Evolutionary conservation across 1,140 invertebrate genomes (phyloP), one percentile per base, ranked within the genome.

Genomic region (Procambarus virginalis): DNA sequence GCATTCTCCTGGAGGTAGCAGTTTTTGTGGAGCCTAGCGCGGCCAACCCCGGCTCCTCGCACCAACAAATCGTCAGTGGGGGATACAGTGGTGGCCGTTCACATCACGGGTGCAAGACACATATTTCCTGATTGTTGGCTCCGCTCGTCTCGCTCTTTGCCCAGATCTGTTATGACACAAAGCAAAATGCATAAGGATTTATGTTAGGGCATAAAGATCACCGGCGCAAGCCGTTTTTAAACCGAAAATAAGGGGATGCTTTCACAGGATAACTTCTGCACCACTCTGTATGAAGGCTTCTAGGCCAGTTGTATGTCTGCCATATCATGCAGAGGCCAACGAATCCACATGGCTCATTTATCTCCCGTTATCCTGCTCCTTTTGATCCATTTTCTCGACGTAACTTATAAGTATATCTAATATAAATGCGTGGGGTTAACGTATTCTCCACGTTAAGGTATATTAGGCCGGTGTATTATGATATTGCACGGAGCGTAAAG

Each of bases 1-100:
- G 81, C 88, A 89, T 89, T 89, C 88, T 89, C 55, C 55, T 84
- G 75, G 88, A 89, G 88, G 88, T 89, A 89, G 88, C 88, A 89
- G 88, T 89, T 89, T 89, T 89, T 89, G 88, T 89, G 51, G 75
- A 77, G 81, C 70, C 68, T 77, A 60, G 88, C 80, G 87, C 80
- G 88, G 75, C 81, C 88, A 68, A 84, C 88, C 88, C 12, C 70
- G 60, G 88, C 88, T 84, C 76, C 88, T 79, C 81, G 75, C 81
- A 89, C 45, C 88, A 83, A 89, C 81, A 89, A 84, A 89, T 34
- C 1, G 84, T 73, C 88, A 78, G 81, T 22, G 81, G 58, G 45
- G 88, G 68, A n/a, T 68, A 89, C 87, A 84, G 81, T 84, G 58
- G 80, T 22, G 68, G 48, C 9, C 78, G 64, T 22, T 46, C 68